A percentile compares a stretch with the other conserved stretches of the same genome.
Conservation (phyloP, 1,140 invertebrate species). For the Trinorchestia longiramus region DNA sequence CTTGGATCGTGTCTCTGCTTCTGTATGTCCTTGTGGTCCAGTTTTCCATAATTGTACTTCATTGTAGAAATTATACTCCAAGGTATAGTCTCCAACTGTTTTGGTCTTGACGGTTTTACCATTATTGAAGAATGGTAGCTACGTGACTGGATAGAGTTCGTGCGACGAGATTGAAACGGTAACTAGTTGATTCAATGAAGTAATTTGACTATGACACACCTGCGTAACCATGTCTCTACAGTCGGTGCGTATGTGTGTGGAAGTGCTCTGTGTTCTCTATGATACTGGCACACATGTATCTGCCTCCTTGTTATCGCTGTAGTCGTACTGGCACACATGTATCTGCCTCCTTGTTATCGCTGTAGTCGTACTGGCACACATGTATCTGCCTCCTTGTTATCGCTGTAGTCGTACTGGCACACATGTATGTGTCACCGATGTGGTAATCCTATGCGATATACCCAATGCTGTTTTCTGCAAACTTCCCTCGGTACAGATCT, state of each 20-base stretch:
- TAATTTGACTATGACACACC: background rate
- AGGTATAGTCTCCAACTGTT: too few species aligned
- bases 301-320: background rate
- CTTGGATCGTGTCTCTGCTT: background rate
- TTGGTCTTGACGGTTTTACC: too few species aligned
- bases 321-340: background rate
- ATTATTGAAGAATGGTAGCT: too few species aligned
- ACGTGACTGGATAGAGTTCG: too few species aligned
- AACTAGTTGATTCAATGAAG: background rate
- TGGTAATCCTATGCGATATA: background rate
- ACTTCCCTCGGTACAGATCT: background rate
- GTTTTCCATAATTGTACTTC: background rate
- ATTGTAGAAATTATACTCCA: background rate
- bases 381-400: background rate
- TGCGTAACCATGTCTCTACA: background rate
- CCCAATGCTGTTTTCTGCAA: background rate
- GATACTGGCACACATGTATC: background rate
- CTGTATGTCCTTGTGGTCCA: background rate
- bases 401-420: background rate
- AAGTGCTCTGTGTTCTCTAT: background rate
- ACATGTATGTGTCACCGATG: background rate
- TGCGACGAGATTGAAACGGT: background rate
- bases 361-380: background rate
- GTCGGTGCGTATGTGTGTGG: background rate
- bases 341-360: background rate